A percentile compares a stretch with the other conserved stretches of the same genome.
Evolutionary conservation across 2,113 vertebrate species (phyloP).

Genomic region (Tonatia bakeri): DNA sequence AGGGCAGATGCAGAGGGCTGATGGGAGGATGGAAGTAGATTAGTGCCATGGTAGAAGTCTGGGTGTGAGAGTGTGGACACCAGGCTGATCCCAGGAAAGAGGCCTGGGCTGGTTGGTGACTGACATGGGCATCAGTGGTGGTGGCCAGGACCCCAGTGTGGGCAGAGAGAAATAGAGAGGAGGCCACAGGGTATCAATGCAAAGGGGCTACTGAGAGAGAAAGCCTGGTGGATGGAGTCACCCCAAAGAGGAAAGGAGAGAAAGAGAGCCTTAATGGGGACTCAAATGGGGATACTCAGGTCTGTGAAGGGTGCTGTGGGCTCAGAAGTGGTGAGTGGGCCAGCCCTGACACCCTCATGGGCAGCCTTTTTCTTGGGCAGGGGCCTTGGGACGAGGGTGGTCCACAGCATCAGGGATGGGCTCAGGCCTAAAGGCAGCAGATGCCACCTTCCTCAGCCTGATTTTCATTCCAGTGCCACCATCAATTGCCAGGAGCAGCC

Average conservation of each 20-base stretch:
- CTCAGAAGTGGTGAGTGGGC: background rate
- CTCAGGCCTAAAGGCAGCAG: constrained; percentile 11
- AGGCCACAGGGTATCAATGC: background rate
- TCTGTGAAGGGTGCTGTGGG: fast-evolving
- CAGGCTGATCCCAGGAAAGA: background rate
- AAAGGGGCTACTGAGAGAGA: background rate
- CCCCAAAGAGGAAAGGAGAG: background rate
- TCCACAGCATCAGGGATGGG: background rate
- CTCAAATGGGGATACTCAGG: background rate
- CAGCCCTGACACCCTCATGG: fast-evolving
- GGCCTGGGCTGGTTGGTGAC: background rate
- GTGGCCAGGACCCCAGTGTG: too few species aligned
- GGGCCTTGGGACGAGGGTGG: background rate
- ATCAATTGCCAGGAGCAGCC: constrained; percentile 69
- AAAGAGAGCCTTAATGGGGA: background rate
- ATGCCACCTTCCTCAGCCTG: constrained; percentile 40
- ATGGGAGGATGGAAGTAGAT: background rate
- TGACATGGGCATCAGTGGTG: too few species aligned
- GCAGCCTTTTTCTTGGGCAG: background rate
- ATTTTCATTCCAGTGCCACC: constrained; percentile 70
- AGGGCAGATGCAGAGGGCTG: too few species aligned
- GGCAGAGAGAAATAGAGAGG: fast-evolving
- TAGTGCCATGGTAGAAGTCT: too few species aligned
- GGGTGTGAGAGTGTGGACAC: too few species aligned
- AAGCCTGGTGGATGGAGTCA: fast-evolving